phyloP scores from a whole-genome alignment of 1,140 invertebrate species.

The Bombus ignitus region DNA sequence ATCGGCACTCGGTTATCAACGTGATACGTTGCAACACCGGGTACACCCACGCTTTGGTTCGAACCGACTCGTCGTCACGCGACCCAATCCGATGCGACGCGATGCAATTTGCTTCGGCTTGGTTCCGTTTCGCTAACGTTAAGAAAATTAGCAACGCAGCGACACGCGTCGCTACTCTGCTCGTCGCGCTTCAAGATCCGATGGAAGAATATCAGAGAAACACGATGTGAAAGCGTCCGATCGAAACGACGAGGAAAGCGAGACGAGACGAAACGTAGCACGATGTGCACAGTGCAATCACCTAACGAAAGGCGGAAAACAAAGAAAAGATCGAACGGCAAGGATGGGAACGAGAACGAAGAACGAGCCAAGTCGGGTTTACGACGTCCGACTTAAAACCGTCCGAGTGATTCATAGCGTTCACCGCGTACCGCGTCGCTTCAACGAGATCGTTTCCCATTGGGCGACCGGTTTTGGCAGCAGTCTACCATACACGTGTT shows the following conservation, averaged over 20 bases:
- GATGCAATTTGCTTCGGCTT: neutral
- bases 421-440: constrained; percentile 37
- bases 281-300: neutral
- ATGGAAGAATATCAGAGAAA: too few species aligned
- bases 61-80: neutral
- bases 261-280: neutral
- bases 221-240: neutral
- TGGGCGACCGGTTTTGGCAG: constrained; percentile 77
- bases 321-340: constrained; percentile 19
- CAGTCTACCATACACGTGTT: constrained; percentile 72
- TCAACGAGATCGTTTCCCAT: constrained; percentile 8
- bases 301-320: constrained; percentile 16
- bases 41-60: constrained; percentile 73
- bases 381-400: constrained; percentile 76
- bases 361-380: constrained; percentile 58
- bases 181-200: too few species aligned
- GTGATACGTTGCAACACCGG: constrained; percentile 74
- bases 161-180: too few species aligned
- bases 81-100: neutral
- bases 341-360: constrained; percentile 28
- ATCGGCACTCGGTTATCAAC: constrained; percentile 74
- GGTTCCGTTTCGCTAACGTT: too few species aligned
- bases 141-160: too few species aligned
- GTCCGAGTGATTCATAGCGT: constrained; percentile 60
- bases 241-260: neutral